Evolutionary conservation across 1,140 invertebrate species (phyloP).

Genomic region (Drosophila punjabiensis): DNA sequence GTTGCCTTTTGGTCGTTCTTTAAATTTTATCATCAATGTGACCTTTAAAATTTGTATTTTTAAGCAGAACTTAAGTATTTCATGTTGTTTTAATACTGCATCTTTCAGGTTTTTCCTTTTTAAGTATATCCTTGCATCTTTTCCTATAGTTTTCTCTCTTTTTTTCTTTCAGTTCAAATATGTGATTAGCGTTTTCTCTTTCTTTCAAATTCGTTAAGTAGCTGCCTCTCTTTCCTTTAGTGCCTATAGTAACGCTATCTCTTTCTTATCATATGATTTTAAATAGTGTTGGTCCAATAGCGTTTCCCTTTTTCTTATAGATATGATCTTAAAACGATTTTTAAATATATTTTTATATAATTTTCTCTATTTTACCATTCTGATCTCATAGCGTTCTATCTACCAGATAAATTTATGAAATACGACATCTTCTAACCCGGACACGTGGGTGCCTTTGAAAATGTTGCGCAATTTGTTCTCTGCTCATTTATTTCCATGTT

Average conservation of each 20-base stretch:
- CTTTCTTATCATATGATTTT: neutral
- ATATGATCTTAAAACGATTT: neutral
- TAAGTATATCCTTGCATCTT: no score
- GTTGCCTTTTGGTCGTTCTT: slow-evolving; percentile 25
- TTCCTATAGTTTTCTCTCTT: no score
- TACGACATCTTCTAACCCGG: slow-evolving; percentile 4
- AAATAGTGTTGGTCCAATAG: neutral
- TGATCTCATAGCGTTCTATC: neutral
- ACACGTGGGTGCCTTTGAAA: slow-evolving; percentile 29
- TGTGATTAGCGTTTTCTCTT: no score
- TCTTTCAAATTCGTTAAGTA: neutral
- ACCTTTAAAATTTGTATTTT: slow-evolving; percentile 10
- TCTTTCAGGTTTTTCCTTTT: no score
- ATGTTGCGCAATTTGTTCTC: slow-evolving; percentile 52
- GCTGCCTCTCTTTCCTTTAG: neutral
- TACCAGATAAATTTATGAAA: neutral
- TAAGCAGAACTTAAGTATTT: neutral
- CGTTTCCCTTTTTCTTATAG: no score
- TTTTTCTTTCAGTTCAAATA: no score
- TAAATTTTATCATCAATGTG: slow-evolving; percentile 5
- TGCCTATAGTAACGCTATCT: neutral
- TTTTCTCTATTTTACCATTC: neutral
- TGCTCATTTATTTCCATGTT: slow-evolving; percentile 11
- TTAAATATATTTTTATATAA: neutral
- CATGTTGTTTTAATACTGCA: neutral